Evolutionary conservation across 2,113 vertebrate genomes (phyloP), one percentile per base, ranked within the genome.

Genomic region (Bungarus multicinctus): DNA sequence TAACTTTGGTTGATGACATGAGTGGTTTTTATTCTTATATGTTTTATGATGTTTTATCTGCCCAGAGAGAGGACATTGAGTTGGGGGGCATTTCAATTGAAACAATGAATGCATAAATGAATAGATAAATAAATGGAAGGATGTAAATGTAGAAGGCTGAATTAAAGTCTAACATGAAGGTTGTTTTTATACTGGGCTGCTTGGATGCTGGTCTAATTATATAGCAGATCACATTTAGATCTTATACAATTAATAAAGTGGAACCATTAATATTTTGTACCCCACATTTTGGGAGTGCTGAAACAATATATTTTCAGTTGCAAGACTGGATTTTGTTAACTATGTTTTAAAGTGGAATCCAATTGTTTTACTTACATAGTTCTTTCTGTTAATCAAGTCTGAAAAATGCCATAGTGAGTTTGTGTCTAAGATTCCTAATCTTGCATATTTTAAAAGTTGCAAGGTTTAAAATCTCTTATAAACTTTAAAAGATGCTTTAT

Each of bases 141-240:
- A 22, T 39, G 3, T 18, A 81, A 22, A 9, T 39, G 34, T 39
- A 81, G 18, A 81, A 81, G n/a, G 34, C 34, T 39, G 34, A 81
- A 6, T 74, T 39, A 64, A 69, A 74, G 64, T 74, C 64, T 74
- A 74, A 74, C 30, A 74, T 34, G 64, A 34, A 58, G 92, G 34
- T 89, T 74, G 81, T 25, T 90, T 89, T 87, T 30, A 64, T 89
- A 6, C 23, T 64, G 39, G 3, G 91, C 89, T 34, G 4, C 91
- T 22, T 12, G 43, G 88, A 50, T 58, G 57, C 5, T 74, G 91
- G 89, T 86, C 43, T 87, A 0, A 0, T 0, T 27, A 4, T 27
- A 87, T 39, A 92, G 30, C 27, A 0, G 0, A 92, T 92, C 9
- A 20, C 3, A 81, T 87, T 2, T 0, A 0, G 1, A 85, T n/a